Evolutionary conservation across 2,797 vertebrate genomes (phyloP), one percentile per base, ranked within the genome.

Genomic region (Etheostoma perlongum): DNA sequence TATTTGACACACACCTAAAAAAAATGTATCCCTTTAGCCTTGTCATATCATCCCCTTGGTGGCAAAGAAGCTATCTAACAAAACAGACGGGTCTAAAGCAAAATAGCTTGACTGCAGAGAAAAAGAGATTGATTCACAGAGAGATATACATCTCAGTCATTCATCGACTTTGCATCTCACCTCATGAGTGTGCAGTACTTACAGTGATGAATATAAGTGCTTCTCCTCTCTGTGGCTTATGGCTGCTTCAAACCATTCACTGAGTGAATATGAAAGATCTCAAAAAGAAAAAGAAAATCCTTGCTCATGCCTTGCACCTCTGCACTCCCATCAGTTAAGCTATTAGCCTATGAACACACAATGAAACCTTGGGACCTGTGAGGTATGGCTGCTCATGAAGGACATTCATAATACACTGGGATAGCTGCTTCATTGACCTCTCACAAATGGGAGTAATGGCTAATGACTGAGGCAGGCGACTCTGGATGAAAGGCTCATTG

Each of bases 381-480:
- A 79, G 73, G 63, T 82, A 72, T 7, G 57, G 77, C 59, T 75
- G 74, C 68, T 40, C 60, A 70, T 88, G 83, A 91, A 88, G 86
- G 86, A 82, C 75, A 62, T 33, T 58, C 23, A 18, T 74, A 49
- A 77, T 78, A 67, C 53, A 58, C 65, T 11, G 23, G 7, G 18
- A 76, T 81, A 40, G 74, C 58, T 59, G 88, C 78, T 71, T 70
- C 75, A 76, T 81, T 36, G 57, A 83, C 85, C 81, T 85, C 73
- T 72, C 58, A 63, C 67, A 88, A 85, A 85, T 59, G 59, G 65
- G 67, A 75, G 57, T 84, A 79, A 85, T 79, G 78, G 85, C 53
- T 85, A 86, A 89, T 86, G 77, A 87, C 71, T 23, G 74, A 83
- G 83, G 83, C 77, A 61, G 81, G 58, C 7, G n/a, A 66, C 55